Base-by-base conservation (phyloP, 2,113 vertebrate genomes). In the Epinephelus moara region DNA sequence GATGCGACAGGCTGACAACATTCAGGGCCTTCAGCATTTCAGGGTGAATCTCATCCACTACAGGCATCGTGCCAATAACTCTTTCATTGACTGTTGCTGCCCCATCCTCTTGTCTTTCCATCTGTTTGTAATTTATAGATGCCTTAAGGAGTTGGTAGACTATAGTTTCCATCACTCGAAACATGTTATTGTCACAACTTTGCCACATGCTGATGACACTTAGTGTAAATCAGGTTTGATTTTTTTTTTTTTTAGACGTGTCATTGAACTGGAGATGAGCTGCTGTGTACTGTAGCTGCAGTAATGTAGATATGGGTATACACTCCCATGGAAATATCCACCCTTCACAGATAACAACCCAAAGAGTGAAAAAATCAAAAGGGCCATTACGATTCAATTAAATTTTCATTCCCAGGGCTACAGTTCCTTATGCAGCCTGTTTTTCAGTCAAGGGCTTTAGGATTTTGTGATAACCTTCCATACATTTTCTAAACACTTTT, bases 1-100 rank as follows among this genome's bases (percentile, higher is more conserved):
- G 50, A 74, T 25, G 52, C 33, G n/a, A 59, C 81, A 70, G 53
- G n/a, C 57, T 50, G 47, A 78, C 66, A 77, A 76, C 59, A 53
- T 73, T 64, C 40, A 45, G 33, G 42, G 19, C 49, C 19, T 67
- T 56, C 19, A 25, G 61, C 72, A 47, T 68, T 66, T 66, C 42
- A 23, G 53, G 18, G 45, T 77, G 52, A 63, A 71, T 50, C 64
- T 68, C 30, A 33, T 50, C 37, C 70, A 68, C 70, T 4, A 2
- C 40, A 67, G 72, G 77, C 56, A 75, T 27, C 6, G n/a, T 27
- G 67, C 66, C 63, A 70, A 7, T 40, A 64, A 64, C 81, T 60
- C 33, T 63, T 78, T 55, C 57, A 72, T 17, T 45, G 49, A 49
- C 74, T 74, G 19, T 53, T 75, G 33, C 53, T 68, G n/a, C 37